Conservation (phyloP, 2,888 invertebrate species). For the Trypoxylon attenuatum region DNA sequence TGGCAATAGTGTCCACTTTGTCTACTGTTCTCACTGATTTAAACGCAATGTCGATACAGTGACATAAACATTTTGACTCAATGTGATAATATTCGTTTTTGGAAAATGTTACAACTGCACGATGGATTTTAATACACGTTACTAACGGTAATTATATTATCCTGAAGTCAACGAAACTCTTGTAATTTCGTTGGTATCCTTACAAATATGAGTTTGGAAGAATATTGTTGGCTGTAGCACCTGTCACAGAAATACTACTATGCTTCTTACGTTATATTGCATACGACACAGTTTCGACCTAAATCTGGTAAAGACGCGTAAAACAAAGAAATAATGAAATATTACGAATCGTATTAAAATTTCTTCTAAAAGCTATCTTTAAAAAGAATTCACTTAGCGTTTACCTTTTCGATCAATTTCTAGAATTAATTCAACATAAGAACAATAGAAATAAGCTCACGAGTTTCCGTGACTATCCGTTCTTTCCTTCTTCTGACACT, state of each 20-base stretch:
- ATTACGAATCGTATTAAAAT: too few relatives aligned
- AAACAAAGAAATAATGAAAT: background rate
- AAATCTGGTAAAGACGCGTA: background rate
- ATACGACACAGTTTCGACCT: background rate
- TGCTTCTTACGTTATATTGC: background rate
- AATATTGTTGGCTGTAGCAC: background rate
- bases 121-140: too few relatives aligned
- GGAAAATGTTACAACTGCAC: too few relatives aligned
- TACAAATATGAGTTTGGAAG: background rate
- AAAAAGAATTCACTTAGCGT: background rate
- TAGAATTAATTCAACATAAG: background rate
- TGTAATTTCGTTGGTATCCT: background rate
- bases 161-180: background rate
- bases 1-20: too few relatives aligned
- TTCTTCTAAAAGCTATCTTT: too few relatives aligned
- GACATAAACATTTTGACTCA: too few relatives aligned
- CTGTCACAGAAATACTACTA: background rate
- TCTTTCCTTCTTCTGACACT: slow-evolving; percentile 3
- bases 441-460: background rate
- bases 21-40: too few relatives aligned
- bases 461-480: background rate
- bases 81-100: too few relatives aligned
- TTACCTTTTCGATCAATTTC: background rate
- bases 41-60: too few relatives aligned
- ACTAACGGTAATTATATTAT: too few relatives aligned